Evolutionary conservation across 2,113 vertebrate species (phyloP), one percentile per base, ranked within the genome.

Genomic region (Rhagologus leucostigma): DNA sequence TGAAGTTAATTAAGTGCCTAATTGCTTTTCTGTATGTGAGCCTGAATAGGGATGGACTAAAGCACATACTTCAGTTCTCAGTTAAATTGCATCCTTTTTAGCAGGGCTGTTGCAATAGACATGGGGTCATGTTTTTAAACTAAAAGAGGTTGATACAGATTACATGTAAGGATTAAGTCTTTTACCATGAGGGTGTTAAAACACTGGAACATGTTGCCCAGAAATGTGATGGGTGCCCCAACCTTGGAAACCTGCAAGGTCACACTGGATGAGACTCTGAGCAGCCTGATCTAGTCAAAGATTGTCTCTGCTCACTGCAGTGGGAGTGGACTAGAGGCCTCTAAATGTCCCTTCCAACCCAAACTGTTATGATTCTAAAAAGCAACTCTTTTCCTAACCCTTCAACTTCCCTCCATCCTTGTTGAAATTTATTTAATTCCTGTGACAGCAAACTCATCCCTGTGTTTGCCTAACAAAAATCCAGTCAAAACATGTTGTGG

Each of bases 1-100:
- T 97, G 82, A 93, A 95, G 91, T 95, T 97, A 96, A 97, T 96
- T 96, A 96, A 96, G 70, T 96, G 90, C 95, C 78, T 97, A 97
- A 97, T 96, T 96, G 95, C 93, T 96, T 96, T 96, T 93, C 93
- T 91, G 92, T 96, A 96, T 81, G 71, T 74, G 84, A 68, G 78
- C 67, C 79, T 95, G 93, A 96, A 94, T 91, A 90, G 90, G 94
- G 93, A 86, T 88, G 85, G 87, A 94, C 90, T 84, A 47, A 90
- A 94, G 39, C 63, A 52, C 4, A 10, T 56, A 71, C 81, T 94
- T 93, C 35, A 77, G 71, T 41, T 85, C 63, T 87, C 39, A 29
- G 82, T 64, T 70, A 70, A 88, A 95, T 30, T 84, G 47, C 68
- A 75, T 70, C 79, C 79, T 56, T 70, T 84, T 47, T 16, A 77